A percentile compares a stretch with the other conserved stretches of the same genome.
Conservation (phyloP, 1,140 invertebrate genomes). For the Epicauta chinensis region DNA sequence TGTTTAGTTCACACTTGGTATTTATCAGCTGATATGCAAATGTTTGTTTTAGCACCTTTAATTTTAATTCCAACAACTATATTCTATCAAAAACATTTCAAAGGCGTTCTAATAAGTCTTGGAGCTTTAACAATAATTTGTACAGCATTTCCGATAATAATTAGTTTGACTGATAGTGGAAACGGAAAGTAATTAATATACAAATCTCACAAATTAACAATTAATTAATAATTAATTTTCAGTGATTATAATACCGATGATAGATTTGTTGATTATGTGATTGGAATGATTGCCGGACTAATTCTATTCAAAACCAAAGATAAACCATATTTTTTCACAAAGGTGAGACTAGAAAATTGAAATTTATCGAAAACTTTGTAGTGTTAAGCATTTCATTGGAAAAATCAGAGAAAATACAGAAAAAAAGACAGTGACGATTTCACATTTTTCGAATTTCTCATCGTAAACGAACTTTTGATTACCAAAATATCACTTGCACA, state of each 20-base stretch:
- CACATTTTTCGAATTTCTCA: too few relatives aligned
- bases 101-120: conserved; percentile 15
- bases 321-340: conserved; percentile 20
- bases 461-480: too few relatives aligned
- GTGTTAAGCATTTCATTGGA: too few relatives aligned
- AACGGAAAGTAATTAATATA: conserved; percentile 24
- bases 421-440: too few relatives aligned
- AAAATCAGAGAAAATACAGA: too few relatives aligned
- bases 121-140: conserved; percentile 22
- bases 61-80: conserved; percentile 42
- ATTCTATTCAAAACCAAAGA: conserved; percentile 18
- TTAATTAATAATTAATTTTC: conserved; percentile 5
- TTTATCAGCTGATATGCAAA: conserved; percentile 64
- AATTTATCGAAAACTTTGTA: too few relatives aligned
- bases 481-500: too few relatives aligned
- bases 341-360: conserved; percentile 6
- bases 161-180: conserved; percentile 18
- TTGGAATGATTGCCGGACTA: conserved; percentile 28
- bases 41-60: conserved; percentile 54
- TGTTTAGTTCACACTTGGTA: conserved; percentile 53
- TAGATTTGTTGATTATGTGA: conserved; percentile 25
- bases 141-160: conserved; percentile 22
- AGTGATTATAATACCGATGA: conserved; percentile 31
- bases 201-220: neutral
- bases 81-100: conserved; percentile 1